Conservation (phyloP, 2,888 invertebrate genomes). For the Eucera pruinosa region DNA sequence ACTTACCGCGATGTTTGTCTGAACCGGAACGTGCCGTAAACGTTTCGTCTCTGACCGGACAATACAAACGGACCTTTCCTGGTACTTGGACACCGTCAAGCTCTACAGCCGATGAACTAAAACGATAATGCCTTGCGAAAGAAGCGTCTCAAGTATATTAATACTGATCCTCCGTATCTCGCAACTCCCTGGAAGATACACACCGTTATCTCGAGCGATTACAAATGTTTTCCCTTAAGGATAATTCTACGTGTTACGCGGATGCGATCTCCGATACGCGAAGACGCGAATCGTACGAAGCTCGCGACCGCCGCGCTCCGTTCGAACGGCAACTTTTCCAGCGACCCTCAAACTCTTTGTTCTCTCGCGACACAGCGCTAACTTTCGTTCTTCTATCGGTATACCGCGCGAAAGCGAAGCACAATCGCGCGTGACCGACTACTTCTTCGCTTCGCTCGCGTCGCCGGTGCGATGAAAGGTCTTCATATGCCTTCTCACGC, state of each 20-base stretch:
- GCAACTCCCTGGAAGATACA: background rate
- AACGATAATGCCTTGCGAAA: background rate
- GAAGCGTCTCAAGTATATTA: background rate
- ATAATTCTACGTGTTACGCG: constrained; percentile 9
- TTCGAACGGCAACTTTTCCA: too few species aligned
- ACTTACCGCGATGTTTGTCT: too few species aligned
- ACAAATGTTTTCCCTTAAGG: background rate
- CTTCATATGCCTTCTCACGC: constrained; percentile 79
- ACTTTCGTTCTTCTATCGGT: too few species aligned
- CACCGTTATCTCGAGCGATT: background rate
- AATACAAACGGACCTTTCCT: too few species aligned
- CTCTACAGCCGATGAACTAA: background rate
- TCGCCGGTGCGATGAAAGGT: constrained; percentile 72
- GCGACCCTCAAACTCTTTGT: background rate
- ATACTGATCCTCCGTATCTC: background rate
- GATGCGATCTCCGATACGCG: background rate
- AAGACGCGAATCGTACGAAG: too few species aligned
- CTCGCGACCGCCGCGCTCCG: too few species aligned
- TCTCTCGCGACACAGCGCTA: background rate
- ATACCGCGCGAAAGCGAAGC: too few species aligned
- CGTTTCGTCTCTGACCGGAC: too few species aligned
- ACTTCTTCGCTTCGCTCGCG: constrained; percentile 23
- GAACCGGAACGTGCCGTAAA: too few species aligned
- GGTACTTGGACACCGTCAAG: too few species aligned
- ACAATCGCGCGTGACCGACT: background rate